These are phyloP conservation scores for Stegostoma tigrinum DNA, from an alignment of 2,113 vertebrate genomes.

Conservation along the genomic window DNA sequence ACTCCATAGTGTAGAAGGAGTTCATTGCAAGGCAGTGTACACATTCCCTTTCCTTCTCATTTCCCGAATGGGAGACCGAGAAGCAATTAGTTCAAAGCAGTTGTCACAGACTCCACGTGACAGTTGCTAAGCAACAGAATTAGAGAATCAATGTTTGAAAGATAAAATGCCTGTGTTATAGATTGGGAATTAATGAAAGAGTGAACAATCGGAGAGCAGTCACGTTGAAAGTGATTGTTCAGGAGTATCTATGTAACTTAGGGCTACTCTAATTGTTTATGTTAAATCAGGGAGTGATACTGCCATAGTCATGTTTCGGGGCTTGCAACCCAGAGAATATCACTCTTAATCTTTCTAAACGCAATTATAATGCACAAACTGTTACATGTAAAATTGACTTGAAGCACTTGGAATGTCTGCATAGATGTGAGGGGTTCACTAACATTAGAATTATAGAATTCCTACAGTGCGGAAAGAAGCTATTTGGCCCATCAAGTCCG, in stretches of 20 bases:
- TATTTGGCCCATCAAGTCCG: too few relatives aligned
- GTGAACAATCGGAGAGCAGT: background rate
- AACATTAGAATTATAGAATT: background rate
- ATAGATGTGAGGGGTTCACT: too few relatives aligned
- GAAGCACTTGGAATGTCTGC: background rate
- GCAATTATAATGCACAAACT: background rate
- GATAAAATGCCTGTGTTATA: background rate
- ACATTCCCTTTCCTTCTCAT: background rate
- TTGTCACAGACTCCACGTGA: background rate
- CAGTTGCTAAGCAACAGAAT: background rate
- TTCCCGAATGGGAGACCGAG: background rate
- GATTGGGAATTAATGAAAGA: background rate
- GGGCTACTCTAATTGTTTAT: background rate
- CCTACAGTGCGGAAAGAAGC: too few relatives aligned
- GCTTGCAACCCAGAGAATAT: background rate
- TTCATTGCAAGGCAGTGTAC: background rate
- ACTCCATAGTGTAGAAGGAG: background rate
- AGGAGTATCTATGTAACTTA: background rate
- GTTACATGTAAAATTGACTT: background rate
- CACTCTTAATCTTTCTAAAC: background rate
- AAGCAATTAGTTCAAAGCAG: background rate
- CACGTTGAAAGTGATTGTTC: background rate
- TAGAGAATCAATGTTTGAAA: background rate
- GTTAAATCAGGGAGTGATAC: background rate
- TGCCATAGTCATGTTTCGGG: background rate